Evolutionary conservation across 2,797 vertebrate species (phyloP), one percentile per base, ranked within the genome.

Genomic region (Gymnocypris eckloni): DNA sequence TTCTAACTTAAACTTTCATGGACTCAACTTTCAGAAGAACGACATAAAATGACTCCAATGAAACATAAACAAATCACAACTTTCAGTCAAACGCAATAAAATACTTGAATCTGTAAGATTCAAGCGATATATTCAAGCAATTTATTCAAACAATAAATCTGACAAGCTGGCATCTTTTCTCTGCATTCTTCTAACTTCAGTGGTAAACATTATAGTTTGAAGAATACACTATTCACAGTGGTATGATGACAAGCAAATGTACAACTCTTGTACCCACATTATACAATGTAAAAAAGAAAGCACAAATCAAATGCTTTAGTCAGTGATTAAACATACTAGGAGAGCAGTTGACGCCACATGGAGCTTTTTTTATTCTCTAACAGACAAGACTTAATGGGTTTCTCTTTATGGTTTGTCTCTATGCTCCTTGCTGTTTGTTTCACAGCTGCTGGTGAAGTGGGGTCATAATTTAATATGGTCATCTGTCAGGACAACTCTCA

Each of bases 401-500:
- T 33, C 20, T 39, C 71, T 83, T 76, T 39, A 52, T 37, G 22
- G 59, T 72, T 61, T 73, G 52, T 39, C 45, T 71, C 4, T 78
- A 61, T 28, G 2, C 15, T 45, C 13, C 20, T 59, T 64, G 39
- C n/a, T 52, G 8, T 37, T 2, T 79, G 16, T 84, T 83, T 81
- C 61, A 20, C 41, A 81, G 11, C 37, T 37, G 13, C 25, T 82
- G 72, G 48, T 43, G 61, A 69, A 33, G 10, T 41, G 37, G 43
- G 12, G 41, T 48, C 61, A 73, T 64, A 54, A 48, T 72, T 82
- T 85, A 64, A 25, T 79, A 43, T 28, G 33, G 1, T 56, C 59
- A 45, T 89, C 86, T 89, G 84, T 87, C 83, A 79, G 67, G 8
- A 15, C 41, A 73, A 20, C 56, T 77, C 37, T 52, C 33, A 70